phyloP scores from a whole-genome alignment of 2,888 invertebrate species.

The Timema cristinae region DNA sequence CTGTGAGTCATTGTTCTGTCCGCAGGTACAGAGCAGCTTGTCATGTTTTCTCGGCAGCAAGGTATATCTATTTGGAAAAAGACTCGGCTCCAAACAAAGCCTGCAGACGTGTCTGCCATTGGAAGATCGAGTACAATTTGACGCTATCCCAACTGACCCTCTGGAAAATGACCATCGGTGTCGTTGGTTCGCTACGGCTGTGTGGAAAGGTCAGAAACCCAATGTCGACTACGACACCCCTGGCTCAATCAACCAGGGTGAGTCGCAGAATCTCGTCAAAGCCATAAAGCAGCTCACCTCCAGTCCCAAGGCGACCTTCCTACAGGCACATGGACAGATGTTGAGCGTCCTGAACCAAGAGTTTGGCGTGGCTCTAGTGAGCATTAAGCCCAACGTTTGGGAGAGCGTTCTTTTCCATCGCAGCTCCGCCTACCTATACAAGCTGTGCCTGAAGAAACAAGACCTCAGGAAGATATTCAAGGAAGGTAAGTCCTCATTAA shows the following conservation, averaged over 20 bases:
- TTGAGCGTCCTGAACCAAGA: conserved; percentile 35
- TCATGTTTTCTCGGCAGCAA: conserved; percentile 33
- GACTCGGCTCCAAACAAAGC: conserved; percentile 34
- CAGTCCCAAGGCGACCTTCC: conserved; percentile 34
- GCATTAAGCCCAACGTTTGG: conserved; percentile 35
- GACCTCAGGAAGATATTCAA: conserved; percentile 29
- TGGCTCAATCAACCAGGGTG: background rate
- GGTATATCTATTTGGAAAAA: conserved; percentile 35
- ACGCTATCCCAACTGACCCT: conserved; percentile 38
- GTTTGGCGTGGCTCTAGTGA: conserved; percentile 37
- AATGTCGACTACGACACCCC: conserved; percentile 20
- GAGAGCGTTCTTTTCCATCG: conserved; percentile 38
- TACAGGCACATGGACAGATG: conserved; percentile 35
- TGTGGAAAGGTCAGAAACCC: conserved; percentile 36
- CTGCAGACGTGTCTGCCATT: conserved; percentile 28
- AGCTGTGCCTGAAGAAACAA: conserved; percentile 23
- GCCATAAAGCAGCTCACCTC: conserved; percentile 32
- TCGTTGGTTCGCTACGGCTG: conserved; percentile 37
- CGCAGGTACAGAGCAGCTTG: too few species aligned
- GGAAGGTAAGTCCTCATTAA: conserved; percentile 27
- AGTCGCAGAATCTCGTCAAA: background rate
- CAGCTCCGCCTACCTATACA: conserved; percentile 31
- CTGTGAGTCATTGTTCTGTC: too few species aligned
- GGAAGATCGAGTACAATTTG: conserved; percentile 34
- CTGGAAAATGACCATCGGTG: conserved; percentile 35